Evolutionary conservation across 1,140 invertebrate genomes (phyloP), one percentile per base, ranked within the genome.

Genomic region (Calosoma granatense): DNA sequence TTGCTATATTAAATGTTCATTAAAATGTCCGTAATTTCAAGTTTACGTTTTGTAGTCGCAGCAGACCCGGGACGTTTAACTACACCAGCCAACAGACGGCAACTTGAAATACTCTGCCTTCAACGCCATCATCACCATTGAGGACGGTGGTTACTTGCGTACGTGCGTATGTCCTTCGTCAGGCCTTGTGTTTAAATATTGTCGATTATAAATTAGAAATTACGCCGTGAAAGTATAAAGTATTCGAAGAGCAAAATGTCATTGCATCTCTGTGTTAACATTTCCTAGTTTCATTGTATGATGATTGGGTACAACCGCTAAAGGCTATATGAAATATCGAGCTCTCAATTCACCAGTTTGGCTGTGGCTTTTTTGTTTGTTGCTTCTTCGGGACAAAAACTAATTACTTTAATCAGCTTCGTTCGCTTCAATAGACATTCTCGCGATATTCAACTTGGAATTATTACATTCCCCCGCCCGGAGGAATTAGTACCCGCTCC

Each of bases 391-490:
- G 41, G 17, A 12, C 41, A 47, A 47, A 47, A 47, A 47, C 41
- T 47, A 47, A 47, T 47, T 47, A 47, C 41, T 47, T 47, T 47
- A 47, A 47, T 47, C 41, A 47, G 41, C 41, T 47, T 47, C 17
- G 41, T 47, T 47, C 17, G 41, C 9, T 47, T 47, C 41, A 47
- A 47, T 47, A 47, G 41, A 9, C 41, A 47, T 47, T 47, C 17
- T 17, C 17, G 41, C 17, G 41, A 47, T 47, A 47, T 47, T 47
- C 41, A 47, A 12, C 41, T 47, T 47, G 9, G 9, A 9, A 17
- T 47, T 47, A 47, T 12, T 12, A 47, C 41, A 17, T 17, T 17
- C 41, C 9, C 41, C 17, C 9, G 9, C 9, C 41, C 41, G 41
- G 3, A 17, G 17, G 17, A 12, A 12, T 47, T 36, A 36, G 26